Evolutionary conservation across 2,113 vertebrate genomes (phyloP).

Genomic region (Heterotis niloticus): DNA sequence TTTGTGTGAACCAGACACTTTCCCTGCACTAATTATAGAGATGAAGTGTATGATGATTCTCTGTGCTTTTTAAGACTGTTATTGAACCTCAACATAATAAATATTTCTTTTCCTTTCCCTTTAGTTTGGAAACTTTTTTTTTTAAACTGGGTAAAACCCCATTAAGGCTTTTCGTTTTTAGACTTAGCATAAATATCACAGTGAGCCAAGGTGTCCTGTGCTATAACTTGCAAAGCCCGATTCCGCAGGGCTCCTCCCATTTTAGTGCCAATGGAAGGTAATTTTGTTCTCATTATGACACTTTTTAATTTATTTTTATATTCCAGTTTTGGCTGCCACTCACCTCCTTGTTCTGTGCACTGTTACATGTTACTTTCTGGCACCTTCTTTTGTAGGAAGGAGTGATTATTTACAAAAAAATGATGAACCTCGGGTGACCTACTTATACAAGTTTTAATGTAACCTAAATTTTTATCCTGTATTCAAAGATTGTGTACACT

Average conservation of each 20-base stretch:
- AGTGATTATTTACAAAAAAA: no score
- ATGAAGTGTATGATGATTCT: constrained; percentile 2
- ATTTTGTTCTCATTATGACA: no score
- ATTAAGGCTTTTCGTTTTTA: no score
- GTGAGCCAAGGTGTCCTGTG: no score
- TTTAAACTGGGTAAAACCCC: no score
- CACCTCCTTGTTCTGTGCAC: neutral
- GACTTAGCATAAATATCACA: no score
- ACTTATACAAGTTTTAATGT: no score
- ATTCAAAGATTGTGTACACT: no score
- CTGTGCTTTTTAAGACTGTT: constrained; percentile 2
- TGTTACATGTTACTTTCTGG: neutral
- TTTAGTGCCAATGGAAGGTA: neutral
- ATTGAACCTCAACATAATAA: neutral
- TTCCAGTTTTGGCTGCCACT: neutral
- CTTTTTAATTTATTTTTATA: no score
- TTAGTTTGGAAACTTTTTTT: neutral
- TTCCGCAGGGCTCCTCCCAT: neutral
- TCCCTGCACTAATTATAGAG: constrained; percentile 24
- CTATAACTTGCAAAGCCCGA: no score
- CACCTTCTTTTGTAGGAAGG: neutral
- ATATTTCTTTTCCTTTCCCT: neutral
- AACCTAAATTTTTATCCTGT: no score
- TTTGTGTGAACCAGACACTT: constrained; percentile 31
- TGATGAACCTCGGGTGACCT: no score